phyloP scores from a whole-genome alignment of 2,888 invertebrate species.

The Dinocampus coccinellae region DNA sequence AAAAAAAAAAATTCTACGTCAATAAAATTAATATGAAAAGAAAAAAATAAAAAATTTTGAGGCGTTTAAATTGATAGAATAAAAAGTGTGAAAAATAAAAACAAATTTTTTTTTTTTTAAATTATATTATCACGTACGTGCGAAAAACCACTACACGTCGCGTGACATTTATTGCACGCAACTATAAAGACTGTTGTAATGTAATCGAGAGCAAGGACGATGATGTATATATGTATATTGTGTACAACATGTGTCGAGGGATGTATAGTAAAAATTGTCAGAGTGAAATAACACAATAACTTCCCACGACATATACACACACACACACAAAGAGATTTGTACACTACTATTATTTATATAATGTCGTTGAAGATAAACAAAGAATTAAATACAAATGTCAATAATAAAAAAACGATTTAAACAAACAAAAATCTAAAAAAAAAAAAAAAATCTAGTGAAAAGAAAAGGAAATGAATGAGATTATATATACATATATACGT shows the following conservation, averaged over 20 bases:
- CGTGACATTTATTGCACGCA: slow-evolving; percentile 40
- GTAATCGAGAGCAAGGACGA: slow-evolving; percentile 27
- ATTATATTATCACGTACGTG: background rate
- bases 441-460: background rate
- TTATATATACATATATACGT: too few relatives aligned
- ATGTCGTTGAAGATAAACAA: too few relatives aligned
- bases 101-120: too few relatives aligned
- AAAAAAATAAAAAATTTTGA: too few relatives aligned
- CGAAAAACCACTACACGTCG: slow-evolving; percentile 37
- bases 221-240: background rate
- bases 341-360: too few relatives aligned
- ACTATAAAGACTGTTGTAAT: background rate
- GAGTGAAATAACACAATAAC: background rate
- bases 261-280: background rate
- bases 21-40: background rate
- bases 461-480: background rate
- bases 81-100: slow-evolving; percentile 6
- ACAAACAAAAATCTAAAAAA: too few relatives aligned
- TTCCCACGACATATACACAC: too few relatives aligned
- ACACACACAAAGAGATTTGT: too few relatives aligned
- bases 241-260: background rate
- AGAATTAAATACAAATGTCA: too few relatives aligned
- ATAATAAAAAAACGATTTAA: too few relatives aligned
- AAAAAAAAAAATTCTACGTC: too few relatives aligned
- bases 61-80: too few relatives aligned